These are phyloP conservation scores for Deroplatys truncata DNA, from an alignment of 2,888 invertebrate genomes.

Conservation along the genomic window DNA sequence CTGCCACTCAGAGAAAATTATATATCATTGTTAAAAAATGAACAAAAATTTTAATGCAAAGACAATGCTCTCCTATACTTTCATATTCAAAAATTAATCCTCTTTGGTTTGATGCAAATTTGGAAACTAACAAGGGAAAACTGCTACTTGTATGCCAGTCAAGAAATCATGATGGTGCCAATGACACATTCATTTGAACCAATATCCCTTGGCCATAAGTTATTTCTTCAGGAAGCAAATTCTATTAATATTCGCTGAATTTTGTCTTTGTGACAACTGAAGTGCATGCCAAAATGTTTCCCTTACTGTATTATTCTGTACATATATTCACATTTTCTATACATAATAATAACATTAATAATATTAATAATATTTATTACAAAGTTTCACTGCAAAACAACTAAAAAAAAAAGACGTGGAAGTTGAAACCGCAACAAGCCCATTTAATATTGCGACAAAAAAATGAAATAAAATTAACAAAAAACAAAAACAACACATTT, in stretches of 20 bases:
- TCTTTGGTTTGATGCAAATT: not conserved
- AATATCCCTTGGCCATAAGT: not conserved
- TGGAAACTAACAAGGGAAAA: not conserved
- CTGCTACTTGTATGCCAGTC: not conserved
- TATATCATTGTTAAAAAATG: constrained; percentile 11
- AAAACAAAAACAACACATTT: constrained; percentile 5
- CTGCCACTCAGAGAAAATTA: constrained; percentile 8
- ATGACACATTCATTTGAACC: not conserved
- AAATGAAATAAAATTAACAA: constrained; percentile 4
- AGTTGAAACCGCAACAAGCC: constrained; percentile 4
- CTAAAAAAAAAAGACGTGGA: constrained; percentile 20
- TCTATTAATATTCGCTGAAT: constrained; percentile 28
- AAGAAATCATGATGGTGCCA: not conserved
- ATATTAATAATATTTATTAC: constrained; percentile 30
- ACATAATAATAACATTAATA: constrained; percentile 27
- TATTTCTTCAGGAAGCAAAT: constrained; percentile 23
- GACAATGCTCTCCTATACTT: not conserved
- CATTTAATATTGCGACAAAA: constrained; percentile 22
- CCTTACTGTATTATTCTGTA: constrained; percentile 32
- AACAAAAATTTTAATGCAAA: not conserved
- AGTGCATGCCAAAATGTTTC: constrained; percentile 31
- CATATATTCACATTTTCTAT: constrained; percentile 33
- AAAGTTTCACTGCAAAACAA: constrained; percentile 28
- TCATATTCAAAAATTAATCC: constrained; percentile 1
- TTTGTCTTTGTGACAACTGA: constrained; percentile 27